Evolutionary conservation across 2,797 vertebrate genomes (phyloP), one percentile per base, ranked within the genome.

Genomic region (Sylvilagus floridanus): DNA sequence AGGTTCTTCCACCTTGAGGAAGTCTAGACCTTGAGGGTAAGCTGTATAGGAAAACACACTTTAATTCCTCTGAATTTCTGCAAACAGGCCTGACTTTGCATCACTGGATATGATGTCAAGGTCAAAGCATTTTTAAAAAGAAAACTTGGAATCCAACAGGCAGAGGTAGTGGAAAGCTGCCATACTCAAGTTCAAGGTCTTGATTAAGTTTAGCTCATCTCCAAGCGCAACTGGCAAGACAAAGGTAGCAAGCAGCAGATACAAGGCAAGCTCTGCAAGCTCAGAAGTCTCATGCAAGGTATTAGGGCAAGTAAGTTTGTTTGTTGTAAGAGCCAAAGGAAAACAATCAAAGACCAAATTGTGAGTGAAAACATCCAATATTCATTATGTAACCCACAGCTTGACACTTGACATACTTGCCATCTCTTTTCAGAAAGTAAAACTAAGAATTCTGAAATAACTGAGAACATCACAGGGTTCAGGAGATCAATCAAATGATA

Each of bases 281-380:
- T 95, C 79, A 97, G 84, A 97, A 86, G 94, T 97, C 96, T 97
- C 98, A 98, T 98, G 98, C 98, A 92, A 97, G 98, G 95, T 94
- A 93, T 97, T 96, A 97, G 97, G 92, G 75, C 97, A 94, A 97
- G 94, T 92, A 94, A 97, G 94, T 92, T 95, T n/a, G 66, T 77
- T 97, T 93, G 77, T 93, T 92, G 17, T 90, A 96, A 97, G 97
- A 97, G 95, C 90, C 96, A 95, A 96, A 96, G 94, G 95, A 95
- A 97, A 98, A 96, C 54, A 96, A 97, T 96, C 94, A 97, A 97
- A 97, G 97, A 94, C 95, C 97, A 94, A 97, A 96, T 78, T 93
- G 95, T 96, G 96, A 97, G 93, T 88, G 77, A 97, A 93, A 77
- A 97, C 84, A 37, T 96, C 90, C 82, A 91, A 94, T 93, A 96